These are phyloP conservation scores for Adelges cooleyi DNA, from an alignment of 1,140 invertebrate species.

Conservation along the genomic window DNA sequence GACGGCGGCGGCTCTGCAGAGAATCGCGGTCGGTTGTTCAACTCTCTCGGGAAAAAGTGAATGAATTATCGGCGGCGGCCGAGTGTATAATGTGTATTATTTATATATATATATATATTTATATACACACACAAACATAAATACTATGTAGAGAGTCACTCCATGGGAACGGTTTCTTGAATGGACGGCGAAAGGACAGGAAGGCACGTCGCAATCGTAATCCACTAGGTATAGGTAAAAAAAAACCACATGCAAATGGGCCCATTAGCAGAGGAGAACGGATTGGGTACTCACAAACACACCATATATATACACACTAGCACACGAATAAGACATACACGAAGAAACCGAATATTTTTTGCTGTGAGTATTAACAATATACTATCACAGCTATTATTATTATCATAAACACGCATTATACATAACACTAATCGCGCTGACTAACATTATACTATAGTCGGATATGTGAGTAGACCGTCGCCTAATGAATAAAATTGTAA, in stretches of 20 bases:
- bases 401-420: too few relatives aligned
- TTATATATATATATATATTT: not conserved
- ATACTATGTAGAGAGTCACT: not conserved
- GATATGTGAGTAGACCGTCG: too few relatives aligned
- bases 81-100: too few relatives aligned
- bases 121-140: not conserved
- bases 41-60: conserved; percentile 23
- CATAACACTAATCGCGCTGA: too few relatives aligned
- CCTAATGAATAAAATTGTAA: too few relatives aligned
- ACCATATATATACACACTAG: not conserved
- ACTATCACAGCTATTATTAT: too few relatives aligned
- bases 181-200: conserved; percentile 17
- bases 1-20: not conserved
- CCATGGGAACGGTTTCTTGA: conserved; percentile 22
- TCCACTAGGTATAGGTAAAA: conserved; percentile 6
- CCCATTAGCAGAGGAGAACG: conserved; percentile 12
- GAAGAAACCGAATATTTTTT: too few relatives aligned
- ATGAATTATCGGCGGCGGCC: conserved; percentile 16
- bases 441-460: too few relatives aligned
- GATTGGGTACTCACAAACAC: not conserved
- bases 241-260: conserved; percentile 7
- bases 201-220: conserved; percentile 26
- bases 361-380: too few relatives aligned
- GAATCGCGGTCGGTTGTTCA: conserved; percentile 28
- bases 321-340: not conserved